Evolutionary conservation across 2,797 vertebrate genomes (phyloP).

Genomic region (Macropus fuliginosus): DNA sequence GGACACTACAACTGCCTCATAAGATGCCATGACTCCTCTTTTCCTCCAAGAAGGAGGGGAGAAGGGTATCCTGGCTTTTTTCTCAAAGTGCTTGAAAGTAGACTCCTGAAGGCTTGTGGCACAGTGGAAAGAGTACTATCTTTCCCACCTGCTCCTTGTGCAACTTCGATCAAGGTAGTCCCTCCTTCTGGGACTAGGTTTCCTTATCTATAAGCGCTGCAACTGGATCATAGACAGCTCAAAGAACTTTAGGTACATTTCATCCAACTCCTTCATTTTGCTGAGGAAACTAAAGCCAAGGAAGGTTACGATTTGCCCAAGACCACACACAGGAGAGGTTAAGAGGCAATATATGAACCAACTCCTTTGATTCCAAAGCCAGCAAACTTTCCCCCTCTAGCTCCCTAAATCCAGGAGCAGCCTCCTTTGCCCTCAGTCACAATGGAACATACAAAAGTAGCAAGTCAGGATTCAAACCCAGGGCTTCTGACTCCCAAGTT

Average conservation of each 20-base stretch:
- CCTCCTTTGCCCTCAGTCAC: neutral
- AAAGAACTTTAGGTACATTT: neutral
- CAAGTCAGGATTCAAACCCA: neutral
- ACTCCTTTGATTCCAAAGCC: neutral
- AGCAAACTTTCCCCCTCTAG: too few relatives aligned
- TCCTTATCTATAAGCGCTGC: neutral
- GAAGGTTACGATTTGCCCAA: neutral
- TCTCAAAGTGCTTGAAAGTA: neutral
- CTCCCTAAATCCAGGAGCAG: neutral
- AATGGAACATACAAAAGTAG: neutral
- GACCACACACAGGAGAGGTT: neutral
- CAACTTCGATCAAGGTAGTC: neutral
- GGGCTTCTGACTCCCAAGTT: neutral
- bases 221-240: neutral
- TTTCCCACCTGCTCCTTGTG: neutral
- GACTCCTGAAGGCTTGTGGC: neutral
- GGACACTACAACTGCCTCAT: neutral
- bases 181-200: neutral
- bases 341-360: neutral
- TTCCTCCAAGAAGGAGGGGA: neutral
- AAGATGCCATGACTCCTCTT: neutral
- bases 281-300: neutral
- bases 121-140: neutral
- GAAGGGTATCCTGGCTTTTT: neutral
- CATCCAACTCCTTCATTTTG: neutral